Conservation (phyloP, 1,140 invertebrate species). For the Atta colombica region DNA sequence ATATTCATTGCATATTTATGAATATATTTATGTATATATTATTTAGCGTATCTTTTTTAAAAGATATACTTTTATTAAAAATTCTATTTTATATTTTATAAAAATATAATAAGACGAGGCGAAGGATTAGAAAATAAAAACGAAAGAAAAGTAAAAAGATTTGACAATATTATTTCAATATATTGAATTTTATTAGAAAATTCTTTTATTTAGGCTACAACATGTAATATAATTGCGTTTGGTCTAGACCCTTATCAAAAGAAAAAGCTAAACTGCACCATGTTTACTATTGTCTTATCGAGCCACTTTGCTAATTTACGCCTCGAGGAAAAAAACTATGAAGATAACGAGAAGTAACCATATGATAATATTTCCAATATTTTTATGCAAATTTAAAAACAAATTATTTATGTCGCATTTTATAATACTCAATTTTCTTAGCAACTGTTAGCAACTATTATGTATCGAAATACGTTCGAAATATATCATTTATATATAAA, state of each 20-base stretch:
- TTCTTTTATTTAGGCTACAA: constrained; percentile 86
- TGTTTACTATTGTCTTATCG: constrained; percentile 77
- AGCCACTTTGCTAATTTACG: constrained; percentile 74
- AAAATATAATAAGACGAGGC: not conserved
- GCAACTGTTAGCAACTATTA: not conserved
- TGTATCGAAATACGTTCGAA: not conserved
- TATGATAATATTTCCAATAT: constrained; percentile 28
- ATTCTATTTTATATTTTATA: not conserved
- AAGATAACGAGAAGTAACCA: constrained; percentile 65
- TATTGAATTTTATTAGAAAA: constrained; percentile 87
- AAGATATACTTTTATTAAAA: not conserved
- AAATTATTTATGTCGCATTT: not conserved
- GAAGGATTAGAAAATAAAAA: not conserved
- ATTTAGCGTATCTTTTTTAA: too few species aligned
- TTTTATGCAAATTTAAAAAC: constrained; percentile 49
- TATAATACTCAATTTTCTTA: not conserved
- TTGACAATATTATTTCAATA: constrained; percentile 81
- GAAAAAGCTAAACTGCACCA: constrained; percentile 83
- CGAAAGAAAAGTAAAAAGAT: not conserved
- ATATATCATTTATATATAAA: constrained; percentile 2
- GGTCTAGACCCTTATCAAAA: constrained; percentile 86
- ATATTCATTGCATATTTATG: too few species aligned
- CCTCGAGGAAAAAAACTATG: constrained; percentile 77
- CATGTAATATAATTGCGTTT: constrained; percentile 87
- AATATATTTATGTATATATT: too few species aligned